These are phyloP conservation scores for Cynoglossus semilaevis DNA, from an alignment of 2,113 vertebrate genomes.

Conservation along the genomic window DNA sequence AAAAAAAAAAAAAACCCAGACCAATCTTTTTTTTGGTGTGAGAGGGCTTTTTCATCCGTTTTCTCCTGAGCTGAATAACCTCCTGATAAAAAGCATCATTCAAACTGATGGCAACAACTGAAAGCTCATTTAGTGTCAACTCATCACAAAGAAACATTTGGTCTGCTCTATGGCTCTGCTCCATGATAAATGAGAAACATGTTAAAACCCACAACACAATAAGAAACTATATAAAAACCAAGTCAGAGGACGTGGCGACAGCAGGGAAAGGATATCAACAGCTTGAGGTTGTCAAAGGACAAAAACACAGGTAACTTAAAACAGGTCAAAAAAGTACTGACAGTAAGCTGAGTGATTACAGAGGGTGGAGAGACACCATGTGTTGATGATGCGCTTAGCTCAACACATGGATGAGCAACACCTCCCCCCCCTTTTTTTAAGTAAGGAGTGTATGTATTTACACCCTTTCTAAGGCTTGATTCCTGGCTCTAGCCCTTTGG, in stretches of 20 bases:
- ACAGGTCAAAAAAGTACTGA: slow-evolving; percentile 26
- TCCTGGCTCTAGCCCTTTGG: slow-evolving; percentile 1
- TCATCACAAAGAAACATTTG: slow-evolving; percentile 28
- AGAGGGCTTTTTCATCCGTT: no score
- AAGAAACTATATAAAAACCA: slow-evolving; percentile 35
- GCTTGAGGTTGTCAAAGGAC: slow-evolving; percentile 23
- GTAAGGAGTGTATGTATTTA: slow-evolving; percentile 8
- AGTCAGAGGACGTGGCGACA: slow-evolving; percentile 29
- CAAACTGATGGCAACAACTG: not conserved
- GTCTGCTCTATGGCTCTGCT: slow-evolving; percentile 68
- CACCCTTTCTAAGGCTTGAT: slow-evolving; percentile 31
- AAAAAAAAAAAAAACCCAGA: no score
- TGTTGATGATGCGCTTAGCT: slow-evolving; percentile 18
- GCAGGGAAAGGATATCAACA: slow-evolving; percentile 34
- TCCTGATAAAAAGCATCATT: no score
- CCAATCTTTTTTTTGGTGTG: no score
- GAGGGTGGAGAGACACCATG: slow-evolving; percentile 19
- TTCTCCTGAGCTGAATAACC: no score
- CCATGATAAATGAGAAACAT: slow-evolving; percentile 36
- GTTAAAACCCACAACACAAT: slow-evolving; percentile 17
- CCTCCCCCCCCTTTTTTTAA: slow-evolving; percentile 33
- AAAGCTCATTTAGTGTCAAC: slow-evolving; percentile 34
- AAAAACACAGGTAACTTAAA: slow-evolving; percentile 16
- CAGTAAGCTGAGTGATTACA: slow-evolving; percentile 21
- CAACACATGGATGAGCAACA: slow-evolving; percentile 43